Base-by-base conservation (phyloP, 2,113 vertebrate species). In the Toxotes jaculatrix region DNA sequence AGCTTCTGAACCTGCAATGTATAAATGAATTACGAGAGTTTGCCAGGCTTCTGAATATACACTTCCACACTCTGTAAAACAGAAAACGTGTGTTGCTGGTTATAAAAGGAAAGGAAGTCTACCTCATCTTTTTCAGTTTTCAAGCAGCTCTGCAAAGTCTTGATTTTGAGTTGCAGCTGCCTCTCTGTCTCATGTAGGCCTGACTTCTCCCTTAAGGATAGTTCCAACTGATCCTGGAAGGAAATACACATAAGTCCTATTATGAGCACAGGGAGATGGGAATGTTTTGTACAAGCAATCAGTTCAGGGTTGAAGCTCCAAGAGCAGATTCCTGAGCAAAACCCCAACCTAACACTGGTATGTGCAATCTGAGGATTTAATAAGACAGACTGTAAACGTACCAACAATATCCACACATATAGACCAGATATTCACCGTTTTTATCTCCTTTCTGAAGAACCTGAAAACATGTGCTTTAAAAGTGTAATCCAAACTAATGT, bases 71-170 rank as follows among this genome's bases (percentile, higher is more conserved):
- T 16, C 34, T 16, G 16, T 23, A 8, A 57, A 27, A 49, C 7
- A 12, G 10, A 19, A 81, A 34, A 64, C 6, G n/a, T 0, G 11
- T n/a, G 14, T 4, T 45, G n/a, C 16, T 63, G 10, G n/a, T 56
- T 27, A 11, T 16, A 62, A 3, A 6, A 42, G 21, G 21, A 31
- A 16, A 1, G 4, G 27, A 74, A 36, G 11, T 11, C 93, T 92
- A 98, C 98, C 96, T 99, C 98, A 62, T 99, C 98, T 86, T 99
- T 99, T 82, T 99, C 98, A 53, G 96, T 98, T 94, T 98, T 99
- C 77, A 99, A 95, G 82, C 97, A 96, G 88, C 96, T 97, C 84
- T 98, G 97, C 79, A 99, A 91, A 85, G 95, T 98, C 90, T 96
- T 96, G 67, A 98, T 97, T 92, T 98, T 99, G 87, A 96, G 96